These are phyloP conservation scores for Scrobipalpa costella DNA, from an alignment of 2,888 invertebrate genomes.

Conservation along the genomic window DNA sequence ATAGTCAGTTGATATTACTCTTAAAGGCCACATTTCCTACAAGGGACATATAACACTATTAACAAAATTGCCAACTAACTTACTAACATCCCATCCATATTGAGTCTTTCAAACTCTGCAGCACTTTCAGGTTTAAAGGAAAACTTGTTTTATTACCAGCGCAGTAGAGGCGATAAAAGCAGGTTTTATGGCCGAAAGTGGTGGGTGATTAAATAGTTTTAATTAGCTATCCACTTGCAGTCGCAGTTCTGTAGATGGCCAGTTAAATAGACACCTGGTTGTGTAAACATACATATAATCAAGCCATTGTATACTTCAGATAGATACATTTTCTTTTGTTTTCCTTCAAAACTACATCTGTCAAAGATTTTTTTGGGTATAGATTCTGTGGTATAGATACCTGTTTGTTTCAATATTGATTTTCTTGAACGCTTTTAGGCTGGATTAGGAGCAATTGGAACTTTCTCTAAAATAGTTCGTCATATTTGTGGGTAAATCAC, in stretches of 20 bases:
- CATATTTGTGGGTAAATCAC: no score
- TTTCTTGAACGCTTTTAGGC: no score
- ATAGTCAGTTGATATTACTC: not conserved
- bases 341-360: no score
- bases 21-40: not conserved
- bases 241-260: not conserved
- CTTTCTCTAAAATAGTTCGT: no score
- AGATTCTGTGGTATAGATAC: no score
- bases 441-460: no score
- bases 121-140: conserved; percentile 58
- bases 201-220: conserved; percentile 72
- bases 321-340: no score
- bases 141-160: conserved; percentile 62
- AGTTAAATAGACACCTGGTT: conserved; percentile 3
- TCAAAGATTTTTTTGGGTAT: no score
- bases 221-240: conserved; percentile 54
- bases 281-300: no score
- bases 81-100: conserved; percentile 17
- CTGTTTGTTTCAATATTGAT: no score
- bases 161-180: conserved; percentile 47
- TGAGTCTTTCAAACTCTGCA: conserved; percentile 20
- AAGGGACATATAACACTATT: conserved; percentile 16
- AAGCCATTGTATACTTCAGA: no score
- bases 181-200: conserved; percentile 61
- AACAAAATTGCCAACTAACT: conserved; percentile 22